Percentiles rank a stretch among this genome's conserved stretches.
phyloP scores from a whole-genome alignment of 2,113 vertebrate genomes.

The Pseudopodoces humilis region DNA sequence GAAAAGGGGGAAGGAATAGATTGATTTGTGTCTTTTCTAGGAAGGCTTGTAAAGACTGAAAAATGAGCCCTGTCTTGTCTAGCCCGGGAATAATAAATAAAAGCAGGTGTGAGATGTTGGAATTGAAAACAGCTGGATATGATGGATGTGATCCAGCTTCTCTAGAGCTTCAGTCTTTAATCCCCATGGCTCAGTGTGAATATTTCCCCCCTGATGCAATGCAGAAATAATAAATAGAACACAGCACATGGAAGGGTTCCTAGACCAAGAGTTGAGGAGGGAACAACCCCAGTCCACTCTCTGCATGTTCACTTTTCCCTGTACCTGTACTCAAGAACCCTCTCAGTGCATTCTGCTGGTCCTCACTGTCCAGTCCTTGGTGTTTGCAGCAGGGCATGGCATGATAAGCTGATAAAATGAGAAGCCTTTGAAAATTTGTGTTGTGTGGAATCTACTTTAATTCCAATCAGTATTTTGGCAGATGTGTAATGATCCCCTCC shows the following conservation, averaged over 20 bases:
- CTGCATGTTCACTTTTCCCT: neutral
- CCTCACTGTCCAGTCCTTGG: neutral
- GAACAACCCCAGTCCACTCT: neutral
- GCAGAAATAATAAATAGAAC: constrained; percentile 71
- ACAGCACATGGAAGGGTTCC: constrained; percentile 74
- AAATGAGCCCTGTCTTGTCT: constrained; percentile 70
- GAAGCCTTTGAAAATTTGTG: neutral
- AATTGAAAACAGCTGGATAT: constrained; percentile 77
- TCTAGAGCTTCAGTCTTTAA: constrained; percentile 73
- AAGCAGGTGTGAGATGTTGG: constrained; percentile 81
- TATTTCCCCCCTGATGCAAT: constrained; percentile 78
- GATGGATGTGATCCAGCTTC: constrained; percentile 73
- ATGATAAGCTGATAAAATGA: neutral
- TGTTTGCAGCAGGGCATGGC: neutral
- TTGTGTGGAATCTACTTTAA: neutral
- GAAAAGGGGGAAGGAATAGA: neutral
- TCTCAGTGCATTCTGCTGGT: neutral
- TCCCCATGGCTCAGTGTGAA: constrained; percentile 72
- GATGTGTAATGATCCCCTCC: neutral
- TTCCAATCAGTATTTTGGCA: neutral
- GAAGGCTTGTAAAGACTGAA: constrained; percentile 70
- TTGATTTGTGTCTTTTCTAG: neutral
- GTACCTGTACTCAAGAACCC: neutral
- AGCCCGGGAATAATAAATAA: constrained; percentile 75
- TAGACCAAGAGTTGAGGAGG: constrained; percentile 18